Evolutionary conservation across 2,888 invertebrate genomes (phyloP), one percentile per base, ranked within the genome.

Genomic region (Hemicrepidius hirtus): DNA sequence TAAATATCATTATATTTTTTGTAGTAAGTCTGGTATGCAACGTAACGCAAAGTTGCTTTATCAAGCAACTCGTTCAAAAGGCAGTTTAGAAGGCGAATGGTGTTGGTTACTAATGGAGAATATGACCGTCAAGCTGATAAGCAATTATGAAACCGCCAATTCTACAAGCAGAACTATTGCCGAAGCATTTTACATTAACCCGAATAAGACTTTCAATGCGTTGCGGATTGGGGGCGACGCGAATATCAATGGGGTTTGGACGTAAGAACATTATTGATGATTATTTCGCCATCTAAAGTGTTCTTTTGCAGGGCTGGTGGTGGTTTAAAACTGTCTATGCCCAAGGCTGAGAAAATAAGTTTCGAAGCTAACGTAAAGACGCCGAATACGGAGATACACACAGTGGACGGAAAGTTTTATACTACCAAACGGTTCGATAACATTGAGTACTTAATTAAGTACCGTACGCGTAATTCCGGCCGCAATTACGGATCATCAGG

Each of bases 321-420:
- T 12, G 35, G 28, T 35, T 24, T 64, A 16, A 73, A 57, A 5
- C 16, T 74, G 75, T 88, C 89, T 1, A 82, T 88, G 50, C 84
- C 89, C 74, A 82, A 85, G 75, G 84, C 86, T 64, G 86, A 88
- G 40, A 89, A 90, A n/a, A 76, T 91, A 10, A 88, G 88, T 67
- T 84, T 90, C 0, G 80, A 89, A 0, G 85, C 91, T 0, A 88
- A 89, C 80, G 86, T 91, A 0, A 89, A 89, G 71, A 83, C 92
- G 0, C 93, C 93, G 3, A 88, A 90, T 77, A 88, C 89, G 0
- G 93, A 93, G 77, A 88, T 90, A 1, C 92, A 93, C 81, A 89
- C 90, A 5, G 76, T 92, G 0, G 83, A 85, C 71, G 83, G 90
- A 0, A 88, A 89, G 75, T 89, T 88, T 46, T 84, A 87, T 41